Base-by-base conservation (phyloP, 2,797 vertebrate species). In the Trachurus trachurus region DNA sequence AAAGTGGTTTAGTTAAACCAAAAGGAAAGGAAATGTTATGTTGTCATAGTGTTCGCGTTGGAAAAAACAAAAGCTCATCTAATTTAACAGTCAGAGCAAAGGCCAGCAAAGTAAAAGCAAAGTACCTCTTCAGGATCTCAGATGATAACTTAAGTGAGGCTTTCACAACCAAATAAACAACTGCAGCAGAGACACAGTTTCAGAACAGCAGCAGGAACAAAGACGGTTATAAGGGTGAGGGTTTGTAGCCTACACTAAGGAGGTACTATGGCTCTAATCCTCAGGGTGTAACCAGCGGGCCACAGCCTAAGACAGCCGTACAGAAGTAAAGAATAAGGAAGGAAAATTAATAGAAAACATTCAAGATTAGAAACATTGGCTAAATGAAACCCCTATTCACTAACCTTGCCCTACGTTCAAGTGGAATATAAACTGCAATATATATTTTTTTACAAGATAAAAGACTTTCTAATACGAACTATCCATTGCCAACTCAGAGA, bases 131-230 rank as follows among this genome's bases (percentile, higher is more conserved):
- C 70, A 58, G 0, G 71, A 49, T 71, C 50, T 19, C 4, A n/a
- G 22, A 62, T 37, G 21, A 78, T 49, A 15, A 29, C 53, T 71
- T 0, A 2, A 74, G 47, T 60, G 54, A 64, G 34, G n/a, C 68
- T 81, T 78, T 75, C 71, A 49, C 71, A 61, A 80, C 34, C 16
- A 53, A 71, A 80, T 71, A 53, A 74, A 80, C 69, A 76, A 19
- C 37, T 47, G 45, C 1, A 22, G 42, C 19, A 65, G 49, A 64
- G 56, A 34, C 29, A 9, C 4, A 4, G 47, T 65, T 64, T 50
- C 2, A n/a, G 42, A 56, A 34, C 61, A 53, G 57, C 47, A 66
- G 21, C 40, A 16, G 17, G 15, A 66, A 75, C 63, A 77, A 75
- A 74, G 75, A 40, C 8, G 1, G 50, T 39, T 12, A 3, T 52